Percentiles rank a stretch among this genome's conserved stretches.
Conservation (phyloP, 1,140 invertebrate species). For the Cyclina sinensis region DNA sequence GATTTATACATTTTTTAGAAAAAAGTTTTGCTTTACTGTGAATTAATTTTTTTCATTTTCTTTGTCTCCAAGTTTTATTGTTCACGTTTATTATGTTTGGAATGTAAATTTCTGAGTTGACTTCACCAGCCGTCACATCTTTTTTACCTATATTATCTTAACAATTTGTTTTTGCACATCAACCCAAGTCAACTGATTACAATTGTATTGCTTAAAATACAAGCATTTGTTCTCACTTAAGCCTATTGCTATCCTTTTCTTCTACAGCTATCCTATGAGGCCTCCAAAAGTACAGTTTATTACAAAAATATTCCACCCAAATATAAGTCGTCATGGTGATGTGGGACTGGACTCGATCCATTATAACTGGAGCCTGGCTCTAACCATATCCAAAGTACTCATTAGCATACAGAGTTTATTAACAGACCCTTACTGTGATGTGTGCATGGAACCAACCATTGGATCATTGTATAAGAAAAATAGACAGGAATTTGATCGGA, state of each 20-base stretch:
- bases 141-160: too few species aligned
- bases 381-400: conserved; percentile 94
- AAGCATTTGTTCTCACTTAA: conserved; percentile 50
- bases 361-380: conserved; percentile 97
- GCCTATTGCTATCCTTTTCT: too few species aligned
- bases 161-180: too few species aligned
- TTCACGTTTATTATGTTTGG: too few species aligned
- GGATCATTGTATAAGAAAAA: conserved; percentile 94
- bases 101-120: too few species aligned
- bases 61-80: too few species aligned
- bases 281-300: conserved; percentile 92
- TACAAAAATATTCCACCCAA: conserved; percentile 96
- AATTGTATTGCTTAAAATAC: too few species aligned
- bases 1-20: too few species aligned
- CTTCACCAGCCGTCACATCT: too few species aligned
- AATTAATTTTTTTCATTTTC: too few species aligned
- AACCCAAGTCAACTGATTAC: too few species aligned
- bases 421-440: conserved; percentile 96
- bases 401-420: conserved; percentile 93
- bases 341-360: conserved; percentile 98
- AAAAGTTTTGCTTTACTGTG: too few species aligned
- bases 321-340: conserved; percentile 98
- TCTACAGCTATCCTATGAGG: conserved; percentile 94
- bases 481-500: conserved; percentile 92
- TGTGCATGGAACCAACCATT: conserved; percentile 96